These are phyloP conservation scores for Thermophis baileyi DNA, from an alignment of 2,113 vertebrate species.

Conservation along the genomic window DNA sequence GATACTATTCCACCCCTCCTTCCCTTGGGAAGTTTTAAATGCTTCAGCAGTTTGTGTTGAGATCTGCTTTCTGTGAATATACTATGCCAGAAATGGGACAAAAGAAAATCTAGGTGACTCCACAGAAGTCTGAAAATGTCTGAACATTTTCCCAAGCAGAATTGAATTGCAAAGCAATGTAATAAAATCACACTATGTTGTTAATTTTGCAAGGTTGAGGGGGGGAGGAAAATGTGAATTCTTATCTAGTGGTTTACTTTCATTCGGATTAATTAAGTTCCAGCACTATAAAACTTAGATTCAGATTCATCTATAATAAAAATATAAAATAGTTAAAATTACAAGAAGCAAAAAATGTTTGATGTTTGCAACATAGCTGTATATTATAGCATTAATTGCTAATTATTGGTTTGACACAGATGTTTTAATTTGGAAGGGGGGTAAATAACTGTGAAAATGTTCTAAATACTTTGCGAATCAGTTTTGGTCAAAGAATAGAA, in stretches of 20 bases:
- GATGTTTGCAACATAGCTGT: background rate
- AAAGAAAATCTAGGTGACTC: slow-evolving; percentile 16
- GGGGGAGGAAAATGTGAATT: background rate
- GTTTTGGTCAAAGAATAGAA: slow-evolving; percentile 27
- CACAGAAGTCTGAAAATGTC: background rate
- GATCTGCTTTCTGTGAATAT: slow-evolving; percentile 32
- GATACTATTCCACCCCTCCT: background rate
- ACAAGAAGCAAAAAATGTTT: slow-evolving; percentile 36
- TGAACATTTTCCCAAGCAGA: slow-evolving; percentile 7
- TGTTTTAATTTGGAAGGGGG: slow-evolving; percentile 1
- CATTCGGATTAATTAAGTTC: slow-evolving; percentile 2
- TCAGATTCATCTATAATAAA: slow-evolving; percentile 23
- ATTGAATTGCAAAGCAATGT: background rate
- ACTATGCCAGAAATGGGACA: background rate
- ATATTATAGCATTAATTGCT: slow-evolving; percentile 1
- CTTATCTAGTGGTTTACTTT: background rate
- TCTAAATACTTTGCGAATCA: background rate
- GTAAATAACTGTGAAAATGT: slow-evolving; percentile 16
- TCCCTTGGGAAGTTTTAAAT: background rate
- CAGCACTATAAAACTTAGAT: background rate
- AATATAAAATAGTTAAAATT: slow-evolving; percentile 30
- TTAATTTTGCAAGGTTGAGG: background rate
- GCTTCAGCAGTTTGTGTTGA: background rate
- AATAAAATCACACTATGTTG: background rate
- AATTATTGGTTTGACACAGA: background rate